A percentile compares a stretch with the other conserved stretches of the same genome.
Evolutionary conservation across 2,888 invertebrate genomes (phyloP).

Genomic region (Troilus luridus): DNA sequence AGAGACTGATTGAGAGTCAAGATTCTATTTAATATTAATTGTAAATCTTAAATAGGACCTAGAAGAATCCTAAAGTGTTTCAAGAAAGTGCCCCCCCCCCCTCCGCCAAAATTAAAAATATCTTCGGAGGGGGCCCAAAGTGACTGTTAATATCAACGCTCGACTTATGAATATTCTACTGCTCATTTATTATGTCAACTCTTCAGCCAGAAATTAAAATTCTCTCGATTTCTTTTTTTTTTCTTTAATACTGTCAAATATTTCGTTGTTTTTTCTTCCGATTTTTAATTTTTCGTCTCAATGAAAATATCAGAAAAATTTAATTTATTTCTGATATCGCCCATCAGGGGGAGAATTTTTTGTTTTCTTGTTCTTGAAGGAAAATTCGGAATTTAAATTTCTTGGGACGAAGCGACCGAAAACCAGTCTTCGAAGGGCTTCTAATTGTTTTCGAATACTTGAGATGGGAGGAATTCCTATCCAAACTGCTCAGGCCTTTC

Average conservation of each 20-base stretch:
- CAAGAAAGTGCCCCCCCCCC: background rate
- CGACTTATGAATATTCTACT: constrained; percentile 44
- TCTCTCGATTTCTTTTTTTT: background rate
- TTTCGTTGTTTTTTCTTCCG: background rate
- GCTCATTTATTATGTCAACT: constrained; percentile 46
- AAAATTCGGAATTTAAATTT: constrained; percentile 41
- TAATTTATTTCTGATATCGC: background rate
- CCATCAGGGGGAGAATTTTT: background rate
- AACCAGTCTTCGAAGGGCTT: background rate
- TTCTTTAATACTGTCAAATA: constrained; percentile 50
- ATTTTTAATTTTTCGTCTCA: background rate
- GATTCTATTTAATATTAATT: background rate
- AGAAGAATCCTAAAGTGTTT: background rate
- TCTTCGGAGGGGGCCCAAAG: background rate
- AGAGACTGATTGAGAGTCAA: background rate
- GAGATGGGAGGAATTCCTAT: background rate
- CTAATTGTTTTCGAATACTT: constrained; percentile 42
- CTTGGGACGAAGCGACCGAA: background rate
- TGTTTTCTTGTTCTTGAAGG: background rate
- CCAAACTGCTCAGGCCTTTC: background rate
- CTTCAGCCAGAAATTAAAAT: constrained; percentile 50
- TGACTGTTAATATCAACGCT: constrained; percentile 46
- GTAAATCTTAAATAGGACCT: background rate
- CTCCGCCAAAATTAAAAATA: background rate
- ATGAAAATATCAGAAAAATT: constrained; percentile 1